These are phyloP conservation scores for Sebastolobus altivelis DNA, from an alignment of 2,797 vertebrate genomes.

Conservation along the genomic window DNA sequence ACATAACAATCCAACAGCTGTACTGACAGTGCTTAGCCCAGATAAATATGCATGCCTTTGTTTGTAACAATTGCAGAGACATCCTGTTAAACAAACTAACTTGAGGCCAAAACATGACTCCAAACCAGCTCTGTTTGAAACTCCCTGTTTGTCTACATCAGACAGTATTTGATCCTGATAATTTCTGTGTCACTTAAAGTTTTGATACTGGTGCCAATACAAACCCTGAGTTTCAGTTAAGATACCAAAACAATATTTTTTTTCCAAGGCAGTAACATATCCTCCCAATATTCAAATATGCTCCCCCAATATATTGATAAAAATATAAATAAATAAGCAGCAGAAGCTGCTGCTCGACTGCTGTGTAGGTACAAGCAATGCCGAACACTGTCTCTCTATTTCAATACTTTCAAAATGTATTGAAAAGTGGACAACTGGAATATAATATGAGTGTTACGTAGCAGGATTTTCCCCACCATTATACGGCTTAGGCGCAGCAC, in stretches of 20 bases:
- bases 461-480: too few relatives aligned
- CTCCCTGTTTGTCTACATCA: neutral
- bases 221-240: neutral
- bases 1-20: neutral
- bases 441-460: too few relatives aligned
- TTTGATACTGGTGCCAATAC: neutral
- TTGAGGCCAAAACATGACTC: slow-evolving; percentile 3
- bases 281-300: too few relatives aligned
- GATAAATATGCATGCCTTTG: neutral
- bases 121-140: neutral
- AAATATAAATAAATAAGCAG: too few relatives aligned
- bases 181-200: neutral
- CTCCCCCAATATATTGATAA: too few relatives aligned
- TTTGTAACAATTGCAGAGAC: neutral
- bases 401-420: too few relatives aligned
- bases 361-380: too few relatives aligned
- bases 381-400: too few relatives aligned
- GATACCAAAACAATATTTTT: neutral
- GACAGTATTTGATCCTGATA: neutral
- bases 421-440: too few relatives aligned
- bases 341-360: too few relatives aligned
- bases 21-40: neutral
- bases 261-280: too few relatives aligned
- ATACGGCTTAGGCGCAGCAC: too few relatives aligned
- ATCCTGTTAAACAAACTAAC: slow-evolving; percentile 18